phyloP scores from a whole-genome alignment of 1,140 invertebrate species.

The Drosophila willistoni region DNA sequence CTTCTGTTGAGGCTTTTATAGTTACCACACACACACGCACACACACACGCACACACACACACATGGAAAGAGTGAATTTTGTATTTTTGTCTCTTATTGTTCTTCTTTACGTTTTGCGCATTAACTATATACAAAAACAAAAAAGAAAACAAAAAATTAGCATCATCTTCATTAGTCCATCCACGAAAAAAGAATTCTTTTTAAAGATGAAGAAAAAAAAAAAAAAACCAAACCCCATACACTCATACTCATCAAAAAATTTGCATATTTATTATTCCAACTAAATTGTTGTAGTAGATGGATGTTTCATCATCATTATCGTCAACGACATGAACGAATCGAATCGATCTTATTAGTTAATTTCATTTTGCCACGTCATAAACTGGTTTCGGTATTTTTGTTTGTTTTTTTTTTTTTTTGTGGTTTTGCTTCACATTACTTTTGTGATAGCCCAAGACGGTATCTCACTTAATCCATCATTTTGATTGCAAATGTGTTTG shows the following conservation, averaged over 20 bases:
- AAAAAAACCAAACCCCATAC: not conserved
- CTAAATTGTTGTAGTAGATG: not conserved
- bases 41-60: conserved; percentile 7
- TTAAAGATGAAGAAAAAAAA: conserved; percentile 15
- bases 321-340: not conserved
- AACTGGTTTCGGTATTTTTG: conserved; percentile 45
- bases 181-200: conserved; percentile 29
- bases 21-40: conserved; percentile 9
- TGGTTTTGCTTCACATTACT: not conserved
- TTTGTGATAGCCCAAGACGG: not conserved
- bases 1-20: conserved; percentile 57
- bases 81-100: conserved; percentile 36
- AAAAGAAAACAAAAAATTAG: conserved; percentile 39
- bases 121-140: conserved; percentile 6
- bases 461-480: conserved; percentile 32
- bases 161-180: conserved; percentile 14
- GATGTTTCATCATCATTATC: conserved; percentile 25
- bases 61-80: conserved; percentile 48
- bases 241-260: conserved; percentile 29
- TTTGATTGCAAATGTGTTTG: conserved; percentile 61
- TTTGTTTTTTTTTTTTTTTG: not conserved
- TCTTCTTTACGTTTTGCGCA: conserved; percentile 4
- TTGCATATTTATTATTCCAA: conserved; percentile 68
- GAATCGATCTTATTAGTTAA: conserved; percentile 14
- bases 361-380: conserved; percentile 49